Evolutionary conservation across 2,797 vertebrate species (phyloP), one percentile per base, ranked within the genome.

Genomic region (Petrocephalus sullivani): DNA sequence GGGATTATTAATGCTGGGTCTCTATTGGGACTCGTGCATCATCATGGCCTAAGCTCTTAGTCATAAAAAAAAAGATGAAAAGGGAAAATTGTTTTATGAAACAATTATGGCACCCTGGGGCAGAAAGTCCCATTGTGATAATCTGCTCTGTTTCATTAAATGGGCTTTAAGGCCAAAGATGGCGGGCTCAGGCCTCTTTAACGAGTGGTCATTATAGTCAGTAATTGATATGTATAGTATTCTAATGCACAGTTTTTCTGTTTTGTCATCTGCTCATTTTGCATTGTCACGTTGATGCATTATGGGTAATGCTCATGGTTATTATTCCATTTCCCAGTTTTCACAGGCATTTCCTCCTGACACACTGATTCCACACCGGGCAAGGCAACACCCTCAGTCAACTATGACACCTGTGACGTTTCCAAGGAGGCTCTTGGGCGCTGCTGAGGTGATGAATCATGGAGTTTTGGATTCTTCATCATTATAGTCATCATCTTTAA

Each of bases 21-120:
- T 78, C 75, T 78, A 8, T 37, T 49, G 41, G 75, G 37, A 49
- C 41, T n/a, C 41, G 19, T 78, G 75, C 75, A 78, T 78, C 75
- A 78, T 78, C 37, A 49, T 78, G 37, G 28, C 75, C 46, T 46
- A 78, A 78, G 75, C 75, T 41, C 37, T 78, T 78, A 78, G 41
- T 46, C 41, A 37, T 16, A 78, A 37, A 46, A 78, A 78, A 78
- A 49, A 46, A 78, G 71, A 78, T 78, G 71, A 78, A 78, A 78
- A 19, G 37, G 75, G 75, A 78, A 78, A 78, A 78, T 78, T 78
- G 41, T 78, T 78, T 78, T 78, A 78, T 78, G 41, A 78, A 78
- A 37, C 75, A 78, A 78, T 78, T 78, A 78, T 49, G 41, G 75
- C 41, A n/a, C 75, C 41, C 75, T 78, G 41, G 46, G 41, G 37